Conservation (phyloP, 2,113 vertebrate species). For the Lophotis ruficrista region DNA sequence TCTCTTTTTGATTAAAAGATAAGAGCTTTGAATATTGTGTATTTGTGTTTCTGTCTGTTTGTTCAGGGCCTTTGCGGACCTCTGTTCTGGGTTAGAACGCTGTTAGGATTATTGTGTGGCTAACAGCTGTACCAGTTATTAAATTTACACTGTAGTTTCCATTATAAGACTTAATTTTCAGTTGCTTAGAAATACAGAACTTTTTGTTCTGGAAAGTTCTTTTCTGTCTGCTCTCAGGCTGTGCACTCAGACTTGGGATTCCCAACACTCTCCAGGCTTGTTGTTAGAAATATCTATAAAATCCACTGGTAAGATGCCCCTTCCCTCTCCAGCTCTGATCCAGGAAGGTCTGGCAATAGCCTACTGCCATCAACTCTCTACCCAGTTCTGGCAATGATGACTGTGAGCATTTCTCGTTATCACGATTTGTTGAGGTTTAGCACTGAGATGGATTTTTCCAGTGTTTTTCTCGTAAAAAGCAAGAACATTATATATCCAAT, state of each 20-base stretch:
- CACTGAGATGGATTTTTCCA: not conserved
- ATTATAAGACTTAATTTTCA: not conserved
- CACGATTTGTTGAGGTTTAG: not conserved
- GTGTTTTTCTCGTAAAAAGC: not conserved
- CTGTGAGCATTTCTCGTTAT: not conserved
- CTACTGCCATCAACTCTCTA: not conserved
- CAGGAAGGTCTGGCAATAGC: not conserved
- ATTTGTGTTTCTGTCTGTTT: not conserved
- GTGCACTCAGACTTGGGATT: not conserved
- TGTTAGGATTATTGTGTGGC: not conserved
- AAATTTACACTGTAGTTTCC: not conserved
- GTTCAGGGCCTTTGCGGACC: not conserved
- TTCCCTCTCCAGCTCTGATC: not conserved
- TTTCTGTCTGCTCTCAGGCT: not conserved
- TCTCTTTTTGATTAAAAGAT: not conserved
- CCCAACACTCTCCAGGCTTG: rapidly evolving
- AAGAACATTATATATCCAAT: not conserved
- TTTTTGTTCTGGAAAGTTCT: not conserved
- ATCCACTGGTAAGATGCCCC: not conserved
- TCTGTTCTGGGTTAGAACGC: not conserved
- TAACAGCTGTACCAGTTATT: not conserved
- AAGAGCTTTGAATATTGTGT: not conserved
- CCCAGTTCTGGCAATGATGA: not conserved
- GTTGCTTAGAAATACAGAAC: not conserved
- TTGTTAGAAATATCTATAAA: not conserved